Evolutionary conservation across 1,140 invertebrate species (phyloP).

Genomic region (Aphis gossypii): DNA sequence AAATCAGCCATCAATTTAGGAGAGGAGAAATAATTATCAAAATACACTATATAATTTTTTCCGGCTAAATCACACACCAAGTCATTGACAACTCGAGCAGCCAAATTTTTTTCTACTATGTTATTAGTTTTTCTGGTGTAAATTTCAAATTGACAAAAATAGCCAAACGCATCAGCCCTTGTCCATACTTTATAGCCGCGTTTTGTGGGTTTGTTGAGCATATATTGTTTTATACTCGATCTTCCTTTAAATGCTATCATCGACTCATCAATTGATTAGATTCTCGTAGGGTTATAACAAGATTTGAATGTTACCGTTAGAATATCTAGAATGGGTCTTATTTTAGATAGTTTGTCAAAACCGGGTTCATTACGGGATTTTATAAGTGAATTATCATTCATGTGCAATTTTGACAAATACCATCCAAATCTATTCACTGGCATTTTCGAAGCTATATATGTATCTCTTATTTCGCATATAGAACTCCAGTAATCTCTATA

Average conservation of each 20-base stretch:
- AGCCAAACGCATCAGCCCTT: slow-evolving; percentile 56
- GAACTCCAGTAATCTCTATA: slow-evolving; percentile 63
- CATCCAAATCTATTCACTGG: slow-evolving; percentile 59
- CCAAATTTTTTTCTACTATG: slow-evolving; percentile 59
- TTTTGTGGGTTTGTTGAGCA: slow-evolving; percentile 61
- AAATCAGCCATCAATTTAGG: background rate
- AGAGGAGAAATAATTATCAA: background rate
- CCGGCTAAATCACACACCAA: slow-evolving; percentile 59
- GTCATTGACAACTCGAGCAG: slow-evolving; percentile 60
- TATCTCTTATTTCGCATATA: slow-evolving; percentile 63
- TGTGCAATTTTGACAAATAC: slow-evolving; percentile 62
- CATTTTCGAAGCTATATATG: slow-evolving; percentile 64
- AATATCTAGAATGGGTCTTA: slow-evolving; percentile 59
- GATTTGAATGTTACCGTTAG: slow-evolving; percentile 42
- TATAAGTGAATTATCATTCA: slow-evolving; percentile 61
- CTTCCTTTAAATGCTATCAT: slow-evolving; percentile 62
- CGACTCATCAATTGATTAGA: slow-evolving; percentile 61
- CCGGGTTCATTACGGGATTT: slow-evolving; percentile 58
- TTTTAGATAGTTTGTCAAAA: slow-evolving; percentile 62
- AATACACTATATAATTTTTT: slow-evolving; percentile 52
- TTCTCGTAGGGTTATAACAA: slow-evolving; percentile 52
- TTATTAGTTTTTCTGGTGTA: slow-evolving; percentile 60
- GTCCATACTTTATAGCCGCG: slow-evolving; percentile 61
- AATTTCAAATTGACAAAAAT: slow-evolving; percentile 59
- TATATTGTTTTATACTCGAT: slow-evolving; percentile 61